These are phyloP conservation scores for Heloderma charlesbogerti DNA, from an alignment of 2,113 vertebrate species.

Conservation along the genomic window DNA sequence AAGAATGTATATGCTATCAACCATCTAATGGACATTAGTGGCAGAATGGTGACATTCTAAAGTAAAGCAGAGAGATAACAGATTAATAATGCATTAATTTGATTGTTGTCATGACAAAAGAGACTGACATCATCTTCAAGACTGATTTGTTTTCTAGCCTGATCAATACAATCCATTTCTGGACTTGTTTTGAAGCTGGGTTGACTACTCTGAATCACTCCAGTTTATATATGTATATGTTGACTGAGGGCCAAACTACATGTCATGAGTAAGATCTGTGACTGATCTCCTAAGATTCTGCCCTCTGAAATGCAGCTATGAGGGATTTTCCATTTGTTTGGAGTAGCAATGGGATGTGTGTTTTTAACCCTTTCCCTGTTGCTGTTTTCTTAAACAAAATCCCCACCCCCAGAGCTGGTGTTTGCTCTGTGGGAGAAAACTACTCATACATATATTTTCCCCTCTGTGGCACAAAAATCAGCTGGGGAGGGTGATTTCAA, in stretches of 20 bases:
- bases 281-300: not conserved
- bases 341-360: not conserved
- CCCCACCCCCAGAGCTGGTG: not conserved
- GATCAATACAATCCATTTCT: not conserved
- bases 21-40: not conserved
- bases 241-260: not conserved
- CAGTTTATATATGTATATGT: not conserved
- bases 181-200: not conserved
- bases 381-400: not conserved
- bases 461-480: not conserved
- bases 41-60: not conserved
- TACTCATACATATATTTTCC: not conserved
- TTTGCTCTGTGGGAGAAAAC: not conserved
- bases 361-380: not conserved
- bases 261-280: not conserved
- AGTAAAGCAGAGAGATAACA: not conserved
- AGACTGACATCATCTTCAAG: not conserved
- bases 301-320: not conserved
- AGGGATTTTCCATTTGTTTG: not conserved
- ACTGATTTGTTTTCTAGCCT: not conserved
- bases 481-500: not conserved
- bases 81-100: not conserved
- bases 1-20: not conserved
- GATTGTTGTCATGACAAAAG: not conserved
- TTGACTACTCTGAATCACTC: not conserved